Base-by-base conservation (phyloP, 2,888 invertebrate species). In the Empis stercorea region DNA sequence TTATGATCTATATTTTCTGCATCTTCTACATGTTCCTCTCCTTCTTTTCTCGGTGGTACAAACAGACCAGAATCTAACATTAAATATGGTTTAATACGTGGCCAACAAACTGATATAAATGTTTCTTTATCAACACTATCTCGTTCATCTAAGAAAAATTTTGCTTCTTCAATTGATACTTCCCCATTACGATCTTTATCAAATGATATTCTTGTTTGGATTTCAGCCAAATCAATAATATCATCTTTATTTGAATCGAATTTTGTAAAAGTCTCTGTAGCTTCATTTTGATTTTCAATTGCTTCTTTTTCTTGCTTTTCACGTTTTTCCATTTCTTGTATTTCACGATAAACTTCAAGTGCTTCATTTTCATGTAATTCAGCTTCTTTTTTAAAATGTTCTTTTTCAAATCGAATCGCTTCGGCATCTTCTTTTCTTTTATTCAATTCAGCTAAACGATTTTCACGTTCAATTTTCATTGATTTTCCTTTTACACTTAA, bases 131-230 rank as follows among this genome's bases (percentile, higher is more conserved):
- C 76, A 43, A 87, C 71, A 59, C 79, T 79, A 40, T 80, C 78
- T 48, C 76, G 74, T 49, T 83, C 81, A 54, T 77, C 78, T 46
- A 87, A 69, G 67, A 84, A 86, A 60, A 74, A 80, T 60, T 77
- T 79, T 0, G 88, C 84, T 72, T 97, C 96, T 49, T 93, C 93
- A 20, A 81, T 80, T 49, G 85, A 80, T 14, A 97, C 89, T 57
- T 78, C 78, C 10, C 94, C 95, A 73, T 95, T 84, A 51, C 80
- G 80, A 68, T 97, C 85, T 56, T 81, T 83, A 71, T 97, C 97
- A 71, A 97, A 89, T 41, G 79, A 80, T 58, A 76, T 73, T 49
- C 81, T 79, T 2, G 78, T 74, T 69, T 82, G 80, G 9, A 88
- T 63, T 71, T 84, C 88, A 47, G 73, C 70, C 41, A 80, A 59